phyloP scores from a whole-genome alignment of 2,113 vertebrate genomes.

The Pseudorasbora parva region DNA sequence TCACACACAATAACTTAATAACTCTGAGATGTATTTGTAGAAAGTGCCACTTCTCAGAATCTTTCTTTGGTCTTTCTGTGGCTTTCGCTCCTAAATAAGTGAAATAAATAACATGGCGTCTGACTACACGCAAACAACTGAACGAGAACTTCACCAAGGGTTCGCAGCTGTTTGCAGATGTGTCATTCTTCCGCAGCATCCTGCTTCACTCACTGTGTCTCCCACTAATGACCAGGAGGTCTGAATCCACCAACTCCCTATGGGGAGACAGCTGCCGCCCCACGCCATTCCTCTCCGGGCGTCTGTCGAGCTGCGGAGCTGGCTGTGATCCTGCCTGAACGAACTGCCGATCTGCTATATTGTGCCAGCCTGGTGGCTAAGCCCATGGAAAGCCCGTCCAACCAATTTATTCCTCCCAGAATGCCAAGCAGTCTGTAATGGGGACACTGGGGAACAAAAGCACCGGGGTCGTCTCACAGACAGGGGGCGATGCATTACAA shows the following conservation, averaged over 20 bases:
- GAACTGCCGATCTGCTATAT: conserved; percentile 64
- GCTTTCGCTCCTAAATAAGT: neutral
- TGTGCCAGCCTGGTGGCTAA: conserved; percentile 78
- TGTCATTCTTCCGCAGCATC: conserved; percentile 62
- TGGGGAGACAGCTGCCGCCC: conserved; percentile 77
- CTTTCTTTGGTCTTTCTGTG: neutral
- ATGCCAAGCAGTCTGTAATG: conserved; percentile 75
- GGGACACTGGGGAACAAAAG: conserved; percentile 70
- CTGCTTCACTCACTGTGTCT: conserved; percentile 61
- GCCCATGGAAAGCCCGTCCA: conserved; percentile 73
- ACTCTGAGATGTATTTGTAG: neutral
- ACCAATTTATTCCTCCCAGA: conserved; percentile 75
- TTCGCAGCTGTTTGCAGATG: conserved; percentile 70
- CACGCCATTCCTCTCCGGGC: conserved; percentile 59
- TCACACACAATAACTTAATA: neutral
- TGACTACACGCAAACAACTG: neutral
- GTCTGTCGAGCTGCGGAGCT: conserved; percentile 50
- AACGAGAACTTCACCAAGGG: conserved; percentile 50
- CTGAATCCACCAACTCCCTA: conserved; percentile 67
- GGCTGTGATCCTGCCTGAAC: conserved; percentile 67
- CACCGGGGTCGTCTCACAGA: conserved; percentile 64
- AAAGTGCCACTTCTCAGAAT: neutral
- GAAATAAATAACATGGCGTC: neutral
- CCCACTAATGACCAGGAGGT: conserved; percentile 76
- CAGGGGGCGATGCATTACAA: conserved; percentile 47